phyloP scores from a whole-genome alignment of 2,113 vertebrate species.

The Motacilla alba region DNA sequence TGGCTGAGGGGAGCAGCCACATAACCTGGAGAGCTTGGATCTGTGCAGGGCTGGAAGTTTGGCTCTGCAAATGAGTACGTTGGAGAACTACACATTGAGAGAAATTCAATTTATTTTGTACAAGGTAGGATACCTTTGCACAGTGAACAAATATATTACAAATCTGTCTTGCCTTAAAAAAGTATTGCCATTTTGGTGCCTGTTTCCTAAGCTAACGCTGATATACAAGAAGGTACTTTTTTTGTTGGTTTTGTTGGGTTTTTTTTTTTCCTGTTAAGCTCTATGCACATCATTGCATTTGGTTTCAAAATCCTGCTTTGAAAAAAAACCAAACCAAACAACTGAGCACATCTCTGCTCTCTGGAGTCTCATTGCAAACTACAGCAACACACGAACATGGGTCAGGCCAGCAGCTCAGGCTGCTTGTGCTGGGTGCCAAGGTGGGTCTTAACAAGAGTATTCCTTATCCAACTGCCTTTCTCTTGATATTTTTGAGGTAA shows the following conservation, averaged over 20 bases:
- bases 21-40: fast-evolving
- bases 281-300: conserved; percentile 35
- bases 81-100: conserved; percentile 18
- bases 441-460: background rate
- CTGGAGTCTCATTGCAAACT: background rate
- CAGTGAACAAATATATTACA: conserved; percentile 79
- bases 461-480: background rate
- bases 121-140: conserved; percentile 65
- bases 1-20: background rate
- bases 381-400: background rate
- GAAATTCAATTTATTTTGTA: conserved; percentile 79
- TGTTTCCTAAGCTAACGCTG: conserved; percentile 32
- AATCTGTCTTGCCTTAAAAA: conserved; percentile 77
- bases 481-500: conserved; percentile 64
- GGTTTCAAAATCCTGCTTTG: conserved; percentile 52
- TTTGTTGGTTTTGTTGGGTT: background rate
- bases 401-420: conserved; percentile 15
- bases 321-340: background rate
- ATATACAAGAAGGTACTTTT: conserved; percentile 34
- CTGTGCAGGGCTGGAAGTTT: background rate
- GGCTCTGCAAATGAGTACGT: background rate
- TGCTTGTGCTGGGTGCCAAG: conserved; percentile 27
- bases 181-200: conserved; percentile 77
- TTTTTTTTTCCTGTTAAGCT: conserved; percentile 19
- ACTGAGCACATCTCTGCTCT: background rate